Base-by-base conservation (phyloP, 2,888 invertebrate genomes). In the Eremobia ochroleuca region DNA sequence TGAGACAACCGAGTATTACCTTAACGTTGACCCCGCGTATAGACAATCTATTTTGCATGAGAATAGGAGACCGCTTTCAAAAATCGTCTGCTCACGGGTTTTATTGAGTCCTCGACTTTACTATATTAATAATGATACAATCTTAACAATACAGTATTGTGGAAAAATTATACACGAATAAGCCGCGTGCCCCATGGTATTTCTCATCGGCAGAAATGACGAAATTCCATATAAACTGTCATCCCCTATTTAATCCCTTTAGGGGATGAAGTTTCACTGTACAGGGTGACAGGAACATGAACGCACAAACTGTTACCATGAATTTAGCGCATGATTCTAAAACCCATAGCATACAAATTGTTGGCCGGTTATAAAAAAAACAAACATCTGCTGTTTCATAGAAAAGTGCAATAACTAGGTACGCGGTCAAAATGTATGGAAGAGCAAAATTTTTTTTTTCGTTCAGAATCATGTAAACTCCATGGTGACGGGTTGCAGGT, bases 21-120 rank as follows among this genome's bases (percentile, higher is more conserved):
- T 73, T 74, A 58, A 1, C 25, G n/a, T n/a, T 55, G 18, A 43
- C 34, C 15, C 6, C 13, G 58, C 28, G 21, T 37, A 71, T 18
- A 46, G 43, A 58, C 18, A 34, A 74, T 74, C n/a, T 70, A 71
- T 71, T 70, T 74, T 74, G 28, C 37, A 49, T 71, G 71, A 71
- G 25, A 25, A 25, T 59, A 28, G n/a, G 34, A 31, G 69, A 55
- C 0, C 71, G 34, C 34, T 9, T 34, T 21, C 18, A 18, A 46
- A 59, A 59, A 59, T 46, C 11, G n/a, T 74, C 46, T 71, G 34
- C 34, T 28, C 58, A 58, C n/a, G 8, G 28, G 37, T 74, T 37
- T 59, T 37, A 21, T 37, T 34, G 70, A 34, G 21, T n/a, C 9
- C 21, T 70, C 15, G 15, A 15, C n/a, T 69, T n/a, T 58, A 4